Conservation (phyloP, 2,888 invertebrate genomes). For the Phania funesta region DNA sequence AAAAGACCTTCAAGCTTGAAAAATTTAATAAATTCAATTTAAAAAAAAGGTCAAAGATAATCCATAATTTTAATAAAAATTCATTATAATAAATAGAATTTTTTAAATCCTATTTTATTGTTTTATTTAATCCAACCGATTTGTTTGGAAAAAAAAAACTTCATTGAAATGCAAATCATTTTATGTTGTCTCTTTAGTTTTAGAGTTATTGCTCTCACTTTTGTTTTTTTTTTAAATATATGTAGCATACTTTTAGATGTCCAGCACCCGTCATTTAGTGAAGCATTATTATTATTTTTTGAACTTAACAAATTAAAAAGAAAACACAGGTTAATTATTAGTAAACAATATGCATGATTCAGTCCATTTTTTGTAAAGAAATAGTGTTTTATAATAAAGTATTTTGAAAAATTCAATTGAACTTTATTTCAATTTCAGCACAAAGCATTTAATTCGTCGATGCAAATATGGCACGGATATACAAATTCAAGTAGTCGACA, state of each 20-base stretch:
- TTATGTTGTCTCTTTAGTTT: constrained; percentile 1
- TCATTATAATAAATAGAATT: constrained; percentile 50
- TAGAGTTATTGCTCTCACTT: constrained; percentile 35
- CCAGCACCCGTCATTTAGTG: constrained; percentile 1
- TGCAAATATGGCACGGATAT: constrained; percentile 78
- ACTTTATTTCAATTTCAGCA: constrained; percentile 73
- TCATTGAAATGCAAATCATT: constrained; percentile 45
- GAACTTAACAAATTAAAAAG: not conserved
- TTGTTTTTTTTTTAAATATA: constrained; percentile 14
- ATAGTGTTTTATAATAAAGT: not conserved
- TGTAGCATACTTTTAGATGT: constrained; percentile 8
- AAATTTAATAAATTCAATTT: too few relatives aligned
- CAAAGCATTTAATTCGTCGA: constrained; percentile 76
- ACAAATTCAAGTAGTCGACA: constrained; percentile 69
- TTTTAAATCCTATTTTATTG: constrained; percentile 25
- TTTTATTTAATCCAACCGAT: constrained; percentile 34
- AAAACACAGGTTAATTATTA: constrained; percentile 12
- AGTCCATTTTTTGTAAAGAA: not conserved
- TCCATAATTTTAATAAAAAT: constrained; percentile 29
- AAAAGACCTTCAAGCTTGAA: too few relatives aligned
- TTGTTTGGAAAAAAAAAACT: not conserved
- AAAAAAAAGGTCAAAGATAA: too few relatives aligned
- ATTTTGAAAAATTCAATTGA: constrained; percentile 11
- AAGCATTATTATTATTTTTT: not conserved
- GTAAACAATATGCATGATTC: constrained; percentile 34